Conservation (phyloP, 2,888 invertebrate species). For the Calliphora vomitoria region DNA sequence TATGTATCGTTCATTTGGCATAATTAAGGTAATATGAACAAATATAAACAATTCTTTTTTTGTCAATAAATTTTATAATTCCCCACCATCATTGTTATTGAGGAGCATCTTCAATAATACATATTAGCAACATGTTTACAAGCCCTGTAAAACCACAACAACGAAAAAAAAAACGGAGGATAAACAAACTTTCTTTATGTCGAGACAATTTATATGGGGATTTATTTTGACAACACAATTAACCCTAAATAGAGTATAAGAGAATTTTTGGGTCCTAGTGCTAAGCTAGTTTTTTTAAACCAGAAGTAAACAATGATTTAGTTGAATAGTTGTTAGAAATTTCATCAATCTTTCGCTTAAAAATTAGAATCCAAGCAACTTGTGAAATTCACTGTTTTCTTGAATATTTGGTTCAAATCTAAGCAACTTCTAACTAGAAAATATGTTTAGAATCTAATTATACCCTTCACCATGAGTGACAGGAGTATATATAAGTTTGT, state of each 20-base stretch:
- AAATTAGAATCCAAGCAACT: too few relatives aligned
- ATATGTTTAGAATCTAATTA: too few relatives aligned
- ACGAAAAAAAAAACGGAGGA: background rate
- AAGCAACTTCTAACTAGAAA: too few relatives aligned
- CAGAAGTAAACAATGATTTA: too few relatives aligned
- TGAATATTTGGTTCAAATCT: too few relatives aligned
- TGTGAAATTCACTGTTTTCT: too few relatives aligned
- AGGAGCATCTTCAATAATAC: background rate
- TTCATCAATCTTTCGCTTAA: too few relatives aligned
- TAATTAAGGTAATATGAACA: slow-evolving; percentile 8
- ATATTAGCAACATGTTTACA: background rate
- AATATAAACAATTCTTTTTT: slow-evolving; percentile 1
- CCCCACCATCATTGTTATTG: background rate
- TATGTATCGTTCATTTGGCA: slow-evolving; percentile 12
- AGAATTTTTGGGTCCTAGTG: too few relatives aligned
- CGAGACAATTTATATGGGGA: background rate
- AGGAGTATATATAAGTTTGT: too few relatives aligned
- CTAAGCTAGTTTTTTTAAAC: too few relatives aligned
- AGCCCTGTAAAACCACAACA: background rate
- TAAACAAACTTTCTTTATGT: slow-evolving; percentile 23
- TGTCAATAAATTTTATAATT: slow-evolving; percentile 5
- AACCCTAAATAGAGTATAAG: background rate
- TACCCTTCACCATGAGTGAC: too few relatives aligned
- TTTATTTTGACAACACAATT: background rate
- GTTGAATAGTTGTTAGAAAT: too few relatives aligned